Conservation (phyloP, 2,888 invertebrate genomes). For the Ditula angustiorana region DNA sequence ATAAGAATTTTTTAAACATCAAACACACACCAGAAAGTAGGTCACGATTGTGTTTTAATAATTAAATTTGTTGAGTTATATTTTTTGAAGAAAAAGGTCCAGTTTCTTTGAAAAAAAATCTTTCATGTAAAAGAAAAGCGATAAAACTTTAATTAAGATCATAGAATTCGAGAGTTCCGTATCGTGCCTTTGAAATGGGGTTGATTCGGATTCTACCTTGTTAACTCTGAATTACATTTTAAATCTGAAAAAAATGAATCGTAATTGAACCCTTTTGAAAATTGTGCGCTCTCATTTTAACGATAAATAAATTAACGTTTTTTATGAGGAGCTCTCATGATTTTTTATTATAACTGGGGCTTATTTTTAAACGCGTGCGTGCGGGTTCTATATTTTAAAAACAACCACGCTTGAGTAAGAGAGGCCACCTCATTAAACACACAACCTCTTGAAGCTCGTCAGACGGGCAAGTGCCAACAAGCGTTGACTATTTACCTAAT, state of each 20-base stretch:
- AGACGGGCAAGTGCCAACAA: slow-evolving; percentile 45
- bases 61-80: no score
- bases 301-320: background rate
- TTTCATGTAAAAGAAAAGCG: slow-evolving; percentile 5
- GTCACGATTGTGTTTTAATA: no score
- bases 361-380: no score
- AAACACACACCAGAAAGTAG: no score
- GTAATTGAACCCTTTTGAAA: background rate
- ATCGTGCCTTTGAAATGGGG: slow-evolving; percentile 13
- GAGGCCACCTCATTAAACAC: background rate
- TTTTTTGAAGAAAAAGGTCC: no score
- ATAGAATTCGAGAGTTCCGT: background rate
- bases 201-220: slow-evolving; percentile 2
- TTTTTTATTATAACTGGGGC: no score
- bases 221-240: background rate
- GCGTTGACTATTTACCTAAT: slow-evolving; percentile 70
- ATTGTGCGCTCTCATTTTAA: background rate
- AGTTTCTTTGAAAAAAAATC: background rate
- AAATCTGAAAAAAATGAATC: background rate
- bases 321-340: background rate
- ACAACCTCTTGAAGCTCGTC: background rate
- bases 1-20: no score
- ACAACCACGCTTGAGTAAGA: no score
- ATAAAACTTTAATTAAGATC: slow-evolving; percentile 26
- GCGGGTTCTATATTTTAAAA: no score